These are phyloP conservation scores for Aptenodytes patagonicus DNA, from an alignment of 2,113 vertebrate genomes.

Conservation along the genomic window DNA sequence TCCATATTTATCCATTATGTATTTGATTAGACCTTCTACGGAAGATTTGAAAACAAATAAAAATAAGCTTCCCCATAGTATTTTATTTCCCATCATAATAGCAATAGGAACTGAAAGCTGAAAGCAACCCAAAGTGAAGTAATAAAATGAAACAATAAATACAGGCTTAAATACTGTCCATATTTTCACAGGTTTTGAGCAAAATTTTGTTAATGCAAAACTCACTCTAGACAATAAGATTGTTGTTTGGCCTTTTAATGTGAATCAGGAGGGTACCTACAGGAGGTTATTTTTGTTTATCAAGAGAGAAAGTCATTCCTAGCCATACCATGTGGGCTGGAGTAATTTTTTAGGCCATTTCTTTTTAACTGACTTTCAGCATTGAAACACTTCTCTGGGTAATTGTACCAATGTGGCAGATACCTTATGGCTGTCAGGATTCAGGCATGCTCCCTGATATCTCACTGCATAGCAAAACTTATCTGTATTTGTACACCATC, in stretches of 20 bases:
- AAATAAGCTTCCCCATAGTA: not conserved
- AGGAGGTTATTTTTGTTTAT: not conserved
- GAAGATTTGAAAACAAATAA: not conserved
- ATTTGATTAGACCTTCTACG: not conserved
- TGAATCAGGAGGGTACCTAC: not conserved
- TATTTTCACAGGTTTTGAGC: not conserved
- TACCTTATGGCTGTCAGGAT: not conserved
- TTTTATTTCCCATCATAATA: not conserved
- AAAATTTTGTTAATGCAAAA: not conserved
- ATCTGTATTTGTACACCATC: not conserved
- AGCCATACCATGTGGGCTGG: rapidly evolving
- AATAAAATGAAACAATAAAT: not conserved
- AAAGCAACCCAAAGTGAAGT: not conserved
- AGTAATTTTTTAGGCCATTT: not conserved
- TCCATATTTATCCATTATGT: not conserved
- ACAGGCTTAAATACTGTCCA: not conserved
- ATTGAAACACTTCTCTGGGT: not conserved
- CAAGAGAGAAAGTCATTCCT: not conserved
- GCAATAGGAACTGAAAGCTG: not conserved
- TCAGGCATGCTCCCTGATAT: not conserved
- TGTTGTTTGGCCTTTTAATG: not conserved
- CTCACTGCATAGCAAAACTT: not conserved
- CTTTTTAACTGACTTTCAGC: not conserved
- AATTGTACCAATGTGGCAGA: not conserved
- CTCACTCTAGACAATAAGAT: not conserved